These are phyloP conservation scores for Panagrolaimus sp. DNA, from an alignment of 1,140 invertebrate species.

Conservation along the genomic window DNA sequence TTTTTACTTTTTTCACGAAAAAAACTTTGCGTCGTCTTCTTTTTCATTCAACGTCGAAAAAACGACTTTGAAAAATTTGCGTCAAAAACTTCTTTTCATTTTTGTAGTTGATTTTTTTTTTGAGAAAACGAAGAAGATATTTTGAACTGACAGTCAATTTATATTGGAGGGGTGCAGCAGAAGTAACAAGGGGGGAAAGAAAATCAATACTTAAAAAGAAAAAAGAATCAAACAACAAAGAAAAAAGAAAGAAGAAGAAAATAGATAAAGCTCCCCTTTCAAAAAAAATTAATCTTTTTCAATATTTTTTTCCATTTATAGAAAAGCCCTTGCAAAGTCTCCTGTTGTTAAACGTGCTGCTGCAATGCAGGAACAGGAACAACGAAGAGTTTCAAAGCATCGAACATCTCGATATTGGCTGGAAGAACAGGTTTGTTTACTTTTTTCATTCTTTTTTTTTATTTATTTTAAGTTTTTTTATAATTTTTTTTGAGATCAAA, in stretches of 20 bases:
- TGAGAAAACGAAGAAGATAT: conserved; percentile 4
- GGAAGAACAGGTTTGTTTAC: conserved; percentile 48
- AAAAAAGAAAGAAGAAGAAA: no score
- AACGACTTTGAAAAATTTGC: no score
- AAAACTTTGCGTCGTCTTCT: no score
- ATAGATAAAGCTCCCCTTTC: no score
- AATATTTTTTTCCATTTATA: conserved; percentile 35
- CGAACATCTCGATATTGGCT: conserved; percentile 56
- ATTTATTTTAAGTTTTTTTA: neutral
- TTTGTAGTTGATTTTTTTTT: neutral
- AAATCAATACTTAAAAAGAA: neutral
- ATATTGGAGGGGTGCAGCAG: neutral
- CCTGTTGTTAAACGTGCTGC: conserved; percentile 55
- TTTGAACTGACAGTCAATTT: neutral
- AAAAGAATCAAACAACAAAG: neutral
- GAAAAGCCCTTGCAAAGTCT: conserved; percentile 58
- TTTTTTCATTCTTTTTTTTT: conserved; percentile 13
- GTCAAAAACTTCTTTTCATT: neutral
- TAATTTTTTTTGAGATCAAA: neutral
- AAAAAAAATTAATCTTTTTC: neutral
- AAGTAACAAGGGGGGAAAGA: neutral
- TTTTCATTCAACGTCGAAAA: no score
- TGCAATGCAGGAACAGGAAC: conserved; percentile 54
- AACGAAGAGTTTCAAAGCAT: conserved; percentile 49
- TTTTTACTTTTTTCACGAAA: no score